Evolutionary conservation across 2,113 vertebrate genomes (phyloP), one percentile per base, ranked within the genome.

Genomic region (Opisthocomus hoazin): DNA sequence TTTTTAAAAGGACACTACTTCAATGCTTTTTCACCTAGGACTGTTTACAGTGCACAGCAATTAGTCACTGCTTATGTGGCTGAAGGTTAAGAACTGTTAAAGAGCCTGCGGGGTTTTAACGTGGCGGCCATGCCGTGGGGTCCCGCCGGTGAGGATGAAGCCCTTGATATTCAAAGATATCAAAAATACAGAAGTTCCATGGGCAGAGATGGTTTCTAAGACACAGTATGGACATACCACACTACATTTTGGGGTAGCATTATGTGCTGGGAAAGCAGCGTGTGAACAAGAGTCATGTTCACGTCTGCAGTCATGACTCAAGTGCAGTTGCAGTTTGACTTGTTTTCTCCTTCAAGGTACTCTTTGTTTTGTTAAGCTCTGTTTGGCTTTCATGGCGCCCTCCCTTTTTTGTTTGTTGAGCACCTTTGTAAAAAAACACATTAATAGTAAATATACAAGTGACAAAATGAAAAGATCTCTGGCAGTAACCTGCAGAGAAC

Each of bases 291-390:
- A 53, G 18, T 71, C 30, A 20, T 65, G 87, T 78, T 65, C 46
- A n/a, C 5, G 32, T 74, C 87, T 77, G 61, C 82, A 20, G 43
- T 39, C 54, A 71, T 88, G 83, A 87, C 87, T 90, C 92, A 90
- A 90, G 80, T 21, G 68, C 82, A 29, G 87, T 92, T 94, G 95
- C 79, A 56, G 79, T 89, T 92, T 87, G 90, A 90, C 81, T 93
- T 81, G 90, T 96, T 94, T 76, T 57, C 73, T 54, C 34, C 68
- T 90, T 95, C 82, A 79, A 29, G 88, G 86, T 93, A 45, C 43
- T 83, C 95, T 96, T 96, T 97, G 93, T 95, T 89, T 84, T 50
- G 50, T 71, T 90, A 89, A 95, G 90, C 87, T 65, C 84, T 90
- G 73, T 71, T 95, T 96, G 63, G 36, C 87, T 92, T 93, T 70